Conservation (phyloP, 2,113 vertebrate genomes). For the Mystacornis crossleyi region DNA sequence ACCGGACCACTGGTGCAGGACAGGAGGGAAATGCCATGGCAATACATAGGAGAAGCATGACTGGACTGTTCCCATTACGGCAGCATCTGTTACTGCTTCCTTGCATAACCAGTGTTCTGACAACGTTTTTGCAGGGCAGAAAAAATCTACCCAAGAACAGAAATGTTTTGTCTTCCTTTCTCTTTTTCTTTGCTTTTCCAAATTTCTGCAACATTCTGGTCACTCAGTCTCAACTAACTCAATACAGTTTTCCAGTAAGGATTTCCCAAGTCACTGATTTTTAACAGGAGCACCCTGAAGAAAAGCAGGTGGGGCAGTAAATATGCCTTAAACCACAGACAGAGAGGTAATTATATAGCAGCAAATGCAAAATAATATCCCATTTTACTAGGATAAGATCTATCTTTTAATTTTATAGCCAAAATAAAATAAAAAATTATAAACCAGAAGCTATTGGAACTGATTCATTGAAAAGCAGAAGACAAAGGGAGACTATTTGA, state of each 20-base stretch:
- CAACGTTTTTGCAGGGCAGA: neutral
- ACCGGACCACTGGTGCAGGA: neutral
- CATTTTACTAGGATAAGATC: neutral
- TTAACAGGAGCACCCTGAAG: neutral
- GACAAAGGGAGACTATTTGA: neutral
- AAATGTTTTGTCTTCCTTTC: neutral
- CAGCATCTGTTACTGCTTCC: neutral
- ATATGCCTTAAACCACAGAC: neutral
- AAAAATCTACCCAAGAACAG: neutral
- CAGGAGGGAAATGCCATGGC: neutral
- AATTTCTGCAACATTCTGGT: neutral
- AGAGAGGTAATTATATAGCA: neutral
- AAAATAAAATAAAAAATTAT: neutral
- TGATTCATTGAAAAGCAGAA: neutral
- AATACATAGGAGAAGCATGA: neutral
- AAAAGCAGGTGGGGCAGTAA: neutral
- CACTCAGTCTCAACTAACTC: neutral
- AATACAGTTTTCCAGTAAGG: neutral
- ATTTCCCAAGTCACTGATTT: neutral
- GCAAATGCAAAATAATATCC: neutral
- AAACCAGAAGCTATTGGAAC: neutral
- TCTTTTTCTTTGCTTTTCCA: neutral
- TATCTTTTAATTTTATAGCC: neutral
- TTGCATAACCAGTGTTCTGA: neutral
- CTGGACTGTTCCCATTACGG: neutral